Base-by-base conservation (phyloP, 2,797 vertebrate genomes). In the Coranthus polyacanthus region DNA sequence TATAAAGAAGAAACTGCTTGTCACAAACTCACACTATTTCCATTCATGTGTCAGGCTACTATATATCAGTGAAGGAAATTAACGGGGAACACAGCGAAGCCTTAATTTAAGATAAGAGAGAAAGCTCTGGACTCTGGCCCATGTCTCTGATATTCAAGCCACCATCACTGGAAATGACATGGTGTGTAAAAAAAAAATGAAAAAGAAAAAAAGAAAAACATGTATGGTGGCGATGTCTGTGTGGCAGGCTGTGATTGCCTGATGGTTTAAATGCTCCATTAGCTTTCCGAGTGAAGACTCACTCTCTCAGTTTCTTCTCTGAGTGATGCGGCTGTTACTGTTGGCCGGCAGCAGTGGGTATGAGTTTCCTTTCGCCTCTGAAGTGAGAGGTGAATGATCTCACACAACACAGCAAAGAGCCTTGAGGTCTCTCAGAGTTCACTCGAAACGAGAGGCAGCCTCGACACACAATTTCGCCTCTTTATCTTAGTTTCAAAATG, bases 191-290 rank as follows among this genome's bases (percentile, higher is more conserved):
- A 50, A 36, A 66, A 62, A 72, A 18, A 26, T 26, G 6, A 26
- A 26, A 3, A 26, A 29, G 9, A 6, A 29, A 29, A 29, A 9
- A 32, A 32, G 10, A 8, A 9, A 34, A 57, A 46, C 22, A 16
- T 12, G 43, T 50, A 64, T 22, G 53, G 54, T 21, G 64, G 55
- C 46, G 72, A 46, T 74, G 68, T 81, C 57, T 84, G 61, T 61
- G 78, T 71, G 42, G 72, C 62, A 67, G 72, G 68, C 73, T 61
- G 71, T 63, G 78, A 64, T 86, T 65, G 72, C 59, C 56, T 78
- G 78, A 84, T 87, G 83, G 78, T 81, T 87, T 79, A 85, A 88
- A 85, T 12, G 69, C 80, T 74, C 83, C 83, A 75, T 84, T 82
- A 74, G 67, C 39, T 17, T 49, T 69, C 24, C 10, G 22, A 78